Percentiles rank a stretch among this genome's conserved stretches.
phyloP scores from a whole-genome alignment of 2,113 vertebrate species.

The Pyxicephalus adspersus region DNA sequence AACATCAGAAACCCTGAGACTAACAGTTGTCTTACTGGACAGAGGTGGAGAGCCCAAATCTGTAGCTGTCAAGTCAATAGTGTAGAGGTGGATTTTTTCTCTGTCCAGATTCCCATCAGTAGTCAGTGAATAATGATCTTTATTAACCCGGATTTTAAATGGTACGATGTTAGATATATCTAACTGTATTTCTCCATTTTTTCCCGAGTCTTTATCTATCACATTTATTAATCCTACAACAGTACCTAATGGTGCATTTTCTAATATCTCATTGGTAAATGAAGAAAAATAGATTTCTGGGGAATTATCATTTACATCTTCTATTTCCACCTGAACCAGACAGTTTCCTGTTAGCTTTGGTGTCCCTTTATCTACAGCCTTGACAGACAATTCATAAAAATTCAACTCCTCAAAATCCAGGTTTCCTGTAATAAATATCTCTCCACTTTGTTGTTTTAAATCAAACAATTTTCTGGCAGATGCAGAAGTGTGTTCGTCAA shows the following conservation, averaged over 20 bases:
- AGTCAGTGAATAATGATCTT: slow-evolving; percentile 77
- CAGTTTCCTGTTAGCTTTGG: slow-evolving; percentile 75
- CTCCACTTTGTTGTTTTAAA: slow-evolving; percentile 72
- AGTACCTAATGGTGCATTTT: slow-evolving; percentile 70
- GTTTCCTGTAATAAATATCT: slow-evolving; percentile 71
- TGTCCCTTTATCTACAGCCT: slow-evolving; percentile 74
- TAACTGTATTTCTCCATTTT: slow-evolving; percentile 69
- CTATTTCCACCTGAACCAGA: slow-evolving; percentile 74
- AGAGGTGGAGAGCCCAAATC: slow-evolving; percentile 71
- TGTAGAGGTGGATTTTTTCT: slow-evolving; percentile 69
- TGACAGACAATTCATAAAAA: slow-evolving; percentile 76
- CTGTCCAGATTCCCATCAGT: slow-evolving; percentile 72
- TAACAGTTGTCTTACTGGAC: slow-evolving; percentile 65
- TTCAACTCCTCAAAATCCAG: slow-evolving; percentile 75
- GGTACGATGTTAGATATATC: not conserved
- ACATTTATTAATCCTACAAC: slow-evolving; percentile 76
- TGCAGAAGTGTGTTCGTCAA: slow-evolving; percentile 77
- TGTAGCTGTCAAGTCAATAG: slow-evolving; percentile 72
- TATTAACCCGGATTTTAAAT: slow-evolving; percentile 70
- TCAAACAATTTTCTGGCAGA: slow-evolving; percentile 70
- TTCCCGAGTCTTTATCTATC: slow-evolving; percentile 73
- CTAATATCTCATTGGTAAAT: slow-evolving; percentile 38
- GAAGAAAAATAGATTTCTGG: slow-evolving; percentile 70
- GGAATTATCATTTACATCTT: slow-evolving; percentile 78
- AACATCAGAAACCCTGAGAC: slow-evolving; percentile 74